Evolutionary conservation across 2,888 invertebrate species (phyloP).

Genomic region (Helobdella robusta): DNA sequence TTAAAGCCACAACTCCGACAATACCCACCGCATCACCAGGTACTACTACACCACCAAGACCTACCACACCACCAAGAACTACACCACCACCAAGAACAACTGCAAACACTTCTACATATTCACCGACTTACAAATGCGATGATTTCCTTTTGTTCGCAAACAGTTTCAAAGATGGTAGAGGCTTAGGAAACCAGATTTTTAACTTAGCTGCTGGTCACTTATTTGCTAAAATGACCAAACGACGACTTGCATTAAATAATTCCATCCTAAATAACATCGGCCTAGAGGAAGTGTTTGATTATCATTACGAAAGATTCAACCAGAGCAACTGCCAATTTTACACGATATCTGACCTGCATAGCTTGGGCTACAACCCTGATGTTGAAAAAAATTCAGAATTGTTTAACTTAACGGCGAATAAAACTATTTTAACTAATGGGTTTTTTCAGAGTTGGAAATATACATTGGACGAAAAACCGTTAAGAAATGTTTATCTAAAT

Average conservation of each 20-base stretch:
- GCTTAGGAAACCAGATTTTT: conserved; percentile 41
- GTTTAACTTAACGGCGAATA: background rate
- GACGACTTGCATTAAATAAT: conserved; percentile 35
- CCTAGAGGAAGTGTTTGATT: conserved; percentile 22
- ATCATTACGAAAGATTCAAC: conserved; percentile 14
- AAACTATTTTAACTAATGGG: conserved; percentile 34
- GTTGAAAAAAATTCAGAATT: conserved; percentile 4
- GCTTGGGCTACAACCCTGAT: conserved; percentile 17
- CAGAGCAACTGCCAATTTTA: conserved; percentile 6
- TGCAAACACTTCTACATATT: background rate
- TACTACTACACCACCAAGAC: background rate
- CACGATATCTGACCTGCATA: background rate
- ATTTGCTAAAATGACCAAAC: conserved; percentile 35
- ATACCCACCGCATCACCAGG: too few species aligned
- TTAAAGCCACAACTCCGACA: too few species aligned
- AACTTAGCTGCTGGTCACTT: conserved; percentile 39
- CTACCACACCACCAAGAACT: background rate
- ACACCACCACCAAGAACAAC: background rate
- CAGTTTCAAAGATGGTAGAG: conserved; percentile 29
- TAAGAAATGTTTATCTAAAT: conserved; percentile 37
- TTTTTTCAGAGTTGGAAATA: conserved; percentile 42
- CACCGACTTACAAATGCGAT: conserved; percentile 20
- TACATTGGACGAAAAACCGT: conserved; percentile 35
- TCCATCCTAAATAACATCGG: conserved; percentile 5
- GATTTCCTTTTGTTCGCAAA: conserved; percentile 20